Percentiles rank a stretch among this genome's conserved stretches.
These are phyloP conservation scores for Xenotilapia longispinis DNA, from an alignment of 2,113 vertebrate species.

Conservation along the genomic window DNA sequence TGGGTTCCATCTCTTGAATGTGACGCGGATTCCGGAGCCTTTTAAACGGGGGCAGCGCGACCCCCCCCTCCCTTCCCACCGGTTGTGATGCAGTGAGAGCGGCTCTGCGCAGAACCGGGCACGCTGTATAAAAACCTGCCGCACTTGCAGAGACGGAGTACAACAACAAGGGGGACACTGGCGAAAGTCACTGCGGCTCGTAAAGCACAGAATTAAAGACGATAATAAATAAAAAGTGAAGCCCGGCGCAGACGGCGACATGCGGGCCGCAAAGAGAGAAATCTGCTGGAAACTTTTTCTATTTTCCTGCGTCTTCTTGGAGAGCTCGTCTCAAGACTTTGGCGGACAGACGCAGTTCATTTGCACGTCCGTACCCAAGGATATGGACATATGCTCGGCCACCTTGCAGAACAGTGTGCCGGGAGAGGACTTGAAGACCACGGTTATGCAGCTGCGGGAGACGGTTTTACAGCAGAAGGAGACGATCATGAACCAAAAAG, in stretches of 20 bases:
- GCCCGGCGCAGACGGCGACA: conserved; percentile 12
- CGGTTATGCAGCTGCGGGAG: conserved; percentile 90
- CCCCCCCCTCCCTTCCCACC: conserved; percentile 14
- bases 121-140: conserved; percentile 66
- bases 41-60: conserved; percentile 25
- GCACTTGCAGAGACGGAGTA: conserved; percentile 47
- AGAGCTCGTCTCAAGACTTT: conserved; percentile 77
- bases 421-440: conserved; percentile 84
- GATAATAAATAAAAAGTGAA: neutral
- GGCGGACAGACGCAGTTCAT: conserved; percentile 91
- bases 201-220: neutral
- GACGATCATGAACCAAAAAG: conserved; percentile 95
- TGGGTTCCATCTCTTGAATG: conserved; percentile 33
- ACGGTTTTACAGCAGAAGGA: conserved; percentile 96
- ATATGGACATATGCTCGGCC: conserved; percentile 91
- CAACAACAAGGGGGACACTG: conserved; percentile 40
- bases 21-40: conserved; percentile 43
- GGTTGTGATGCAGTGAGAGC: conserved; percentile 65
- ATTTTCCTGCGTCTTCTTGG: conserved; percentile 59
- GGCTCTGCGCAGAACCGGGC: conserved; percentile 60
- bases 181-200: conserved; percentile 20
- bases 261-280: conserved; percentile 42
- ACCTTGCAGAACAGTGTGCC: conserved; percentile 81
- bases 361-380: conserved; percentile 94
- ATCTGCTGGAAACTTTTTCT: conserved; percentile 74